Evolutionary conservation across 1,140 invertebrate species (phyloP), one percentile per base, ranked within the genome.

Genomic region (Coptotermes formosanus): DNA sequence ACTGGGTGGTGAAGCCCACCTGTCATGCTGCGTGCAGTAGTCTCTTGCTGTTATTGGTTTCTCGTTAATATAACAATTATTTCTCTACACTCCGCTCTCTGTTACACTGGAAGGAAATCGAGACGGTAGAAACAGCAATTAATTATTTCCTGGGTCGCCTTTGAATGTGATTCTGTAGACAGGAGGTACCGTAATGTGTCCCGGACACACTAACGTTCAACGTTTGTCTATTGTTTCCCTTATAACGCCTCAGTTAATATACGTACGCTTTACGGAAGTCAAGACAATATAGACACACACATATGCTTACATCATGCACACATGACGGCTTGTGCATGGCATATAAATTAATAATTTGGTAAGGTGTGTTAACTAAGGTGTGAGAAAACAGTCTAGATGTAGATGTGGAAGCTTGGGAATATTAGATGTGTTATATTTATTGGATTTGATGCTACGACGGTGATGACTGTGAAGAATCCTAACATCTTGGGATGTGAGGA

Each of bases 21-120:
- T 30, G 25, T 75, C 25, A 75, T 75, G n/a, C 16, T 12, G 7
- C 64, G 30, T 30, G 64, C 64, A n/a, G 14, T 1, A 75, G 64
- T 75, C 64, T 75, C 64, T 75, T 75, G 64, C 30, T 75, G 64
- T 75, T 30, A 75, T 75, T 30, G 64, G 64, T 75, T 75, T 75
- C 64, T 8, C 64, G 64, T 75, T 75, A 75, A 75, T 75, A 30
- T 75, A 75, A 75, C 30, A 75, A 75, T 75, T 75, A 75, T 75
- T 75, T 75, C 64, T 75, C 25, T 14, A 75, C 64, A 30, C 64
- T 75, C 30, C 64, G 14, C 64, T 75, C n/a, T 30, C 64, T 30
- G 9, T 75, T 25, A 75, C n/a, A 30, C 7, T n/a, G 16, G 25
- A 30, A 75, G n/a, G 64, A 25, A 75, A 75, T 75, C 9, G 25